Percentiles rank a stretch among this genome's conserved stretches.
phyloP scores from a whole-genome alignment of 2,888 invertebrate genomes.

The Agrochola macilenta region DNA sequence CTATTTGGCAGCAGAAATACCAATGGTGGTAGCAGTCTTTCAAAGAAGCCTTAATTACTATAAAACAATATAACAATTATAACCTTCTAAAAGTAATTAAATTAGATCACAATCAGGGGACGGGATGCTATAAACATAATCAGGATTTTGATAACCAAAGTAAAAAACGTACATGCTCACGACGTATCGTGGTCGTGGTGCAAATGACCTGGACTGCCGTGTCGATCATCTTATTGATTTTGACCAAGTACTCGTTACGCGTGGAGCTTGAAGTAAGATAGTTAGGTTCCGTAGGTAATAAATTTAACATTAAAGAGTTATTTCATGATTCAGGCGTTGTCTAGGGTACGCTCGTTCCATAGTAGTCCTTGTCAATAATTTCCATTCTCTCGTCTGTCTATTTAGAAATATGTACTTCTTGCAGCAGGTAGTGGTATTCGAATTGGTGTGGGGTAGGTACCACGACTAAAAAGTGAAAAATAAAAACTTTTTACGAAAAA shows the following conservation, averaged over 20 bases:
- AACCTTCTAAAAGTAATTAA: constrained; percentile 59
- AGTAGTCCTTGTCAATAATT: not conserved
- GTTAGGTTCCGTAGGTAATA: constrained; percentile 47
- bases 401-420: not conserved
- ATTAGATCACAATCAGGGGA: constrained; percentile 47
- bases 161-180: constrained; percentile 61
- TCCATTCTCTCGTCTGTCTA: not conserved
- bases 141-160: constrained; percentile 47
- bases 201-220: constrained; percentile 70
- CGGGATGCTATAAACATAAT: constrained; percentile 59
- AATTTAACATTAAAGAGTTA: not conserved
- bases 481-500: too few relatives aligned
- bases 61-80: constrained; percentile 38
- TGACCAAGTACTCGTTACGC: constrained; percentile 57
- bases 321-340: not conserved
- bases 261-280: not conserved
- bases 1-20: not conserved
- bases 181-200: constrained; percentile 72
- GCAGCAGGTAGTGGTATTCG: too few relatives aligned
- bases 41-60: not conserved
- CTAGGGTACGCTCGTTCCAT: not conserved
- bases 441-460: too few relatives aligned
- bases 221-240: constrained; percentile 68
- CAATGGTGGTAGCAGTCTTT: not conserved
- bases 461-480: too few relatives aligned